Base-by-base conservation (phyloP, 2,797 vertebrate genomes). In the Melanotaenia maccullochi region DNA sequence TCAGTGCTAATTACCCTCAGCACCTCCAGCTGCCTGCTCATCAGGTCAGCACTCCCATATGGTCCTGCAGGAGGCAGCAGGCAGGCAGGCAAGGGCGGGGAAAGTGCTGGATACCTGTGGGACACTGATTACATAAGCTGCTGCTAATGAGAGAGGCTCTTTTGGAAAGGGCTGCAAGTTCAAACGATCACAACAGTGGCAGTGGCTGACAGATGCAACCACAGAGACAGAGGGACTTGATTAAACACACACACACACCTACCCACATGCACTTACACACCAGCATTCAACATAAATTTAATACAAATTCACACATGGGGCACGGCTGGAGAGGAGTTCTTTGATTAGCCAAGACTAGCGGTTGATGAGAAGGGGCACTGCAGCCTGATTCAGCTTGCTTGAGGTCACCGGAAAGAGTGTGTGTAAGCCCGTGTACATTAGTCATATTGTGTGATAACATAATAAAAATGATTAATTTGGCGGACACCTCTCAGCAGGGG, bases 41-140 rank as follows among this genome's bases (percentile, higher is more conserved):
- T 92, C 92, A 92, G 91, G 85, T 91, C 89, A 88, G 79, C 30
- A 73, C 84, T 82, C 78, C 85, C 89, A 90, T 84, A 90, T 90
- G 89, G 85, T 92, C 88, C 88, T 90, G 77, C 90, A 91, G 83
- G 88, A 91, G 85, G 78, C 78, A 74, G 78, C 82, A 84, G 81
- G 85, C 81, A 75, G 74, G 86, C 78, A 68, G 77, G 85, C 85
- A 75, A 73, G 84, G 85, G 85, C 68, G 87, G 85, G 83, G 88
- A 86, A 79, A 78, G 84, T 74, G 82, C 88, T 87, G 82, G 88
- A 86, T 91, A 94, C 90, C 91, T 94, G 93, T 89, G 90, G 92
- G 89, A 92, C 85, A 62, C 89, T 93, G 92, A 93, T 94, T 94
- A 93, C 89, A 93, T 93, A 93, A 94, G 92, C 91, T 86, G 84